Evolutionary conservation across 2,797 vertebrate species (phyloP), one percentile per base, ranked within the genome.

Genomic region (Artibeus jamaicensis): DNA sequence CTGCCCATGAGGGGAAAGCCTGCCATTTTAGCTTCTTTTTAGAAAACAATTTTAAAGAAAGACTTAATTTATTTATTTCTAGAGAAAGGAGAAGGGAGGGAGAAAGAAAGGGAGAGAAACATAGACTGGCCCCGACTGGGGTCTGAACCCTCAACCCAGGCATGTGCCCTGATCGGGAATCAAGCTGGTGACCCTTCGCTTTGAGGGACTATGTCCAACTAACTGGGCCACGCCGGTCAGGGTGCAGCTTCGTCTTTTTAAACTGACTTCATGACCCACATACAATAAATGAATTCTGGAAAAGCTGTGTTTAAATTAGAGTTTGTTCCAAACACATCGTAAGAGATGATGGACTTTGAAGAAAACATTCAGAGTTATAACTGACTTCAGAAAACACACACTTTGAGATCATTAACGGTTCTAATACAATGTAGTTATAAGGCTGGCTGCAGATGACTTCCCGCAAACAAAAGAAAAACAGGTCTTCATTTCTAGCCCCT

Each of bases 261-360:
- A 78, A 82, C 1, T 70, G 70, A 96, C 37, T 57, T 68, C 48
- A 37, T 71, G 89, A 79, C 37, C 53, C 59, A 93, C 48, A 89
- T 50, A 15, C 12, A 44, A 29, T 9, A 68, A 85, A 96, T 70
- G 34, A 59, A 79, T 83, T 91, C 57, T 84, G 79, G 81, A 89
- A 96, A 91, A 95, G 74, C 55, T 89, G 46, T 50, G 65, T 96
- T 65, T 79, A 87, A 95, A 93, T 76, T 83, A 94, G 93, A 94
- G 86, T 94, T 62, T 71, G 34, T 74, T 74, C 71, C 79, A 86
- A 86, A 82, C 29, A 65, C 67, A 81, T 16, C 77, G 34, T 42
- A 22, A 89, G 42, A 39, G 57, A 87, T 48, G 34, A 81, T 46
- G 29, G 71, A 53, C 0, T 77, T 39, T 59, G 86, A 59, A 78